Evolutionary conservation across 2,113 vertebrate genomes (phyloP).

Genomic region (Lamprologus sp.): DNA sequence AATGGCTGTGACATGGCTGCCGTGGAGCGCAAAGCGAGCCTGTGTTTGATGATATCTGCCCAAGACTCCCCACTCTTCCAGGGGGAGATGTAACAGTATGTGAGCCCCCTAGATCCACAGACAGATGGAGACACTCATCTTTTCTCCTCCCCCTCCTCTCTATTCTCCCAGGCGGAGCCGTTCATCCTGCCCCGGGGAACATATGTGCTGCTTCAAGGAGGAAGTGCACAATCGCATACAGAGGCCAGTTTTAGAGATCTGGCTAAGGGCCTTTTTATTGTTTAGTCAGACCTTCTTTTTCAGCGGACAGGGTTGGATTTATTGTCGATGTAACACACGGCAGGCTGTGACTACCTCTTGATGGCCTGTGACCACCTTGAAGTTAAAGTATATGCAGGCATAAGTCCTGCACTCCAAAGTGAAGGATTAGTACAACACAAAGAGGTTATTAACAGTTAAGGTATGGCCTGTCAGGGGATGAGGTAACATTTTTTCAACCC

Average conservation of each 20-base stretch:
- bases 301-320: slow-evolving; percentile 18
- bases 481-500: neutral
- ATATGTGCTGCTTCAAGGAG: slow-evolving; percentile 52
- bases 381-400: neutral
- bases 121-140: slow-evolving; percentile 59
- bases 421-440: neutral
- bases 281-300: slow-evolving; percentile 32
- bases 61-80: slow-evolving; percentile 21
- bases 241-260: slow-evolving; percentile 36
- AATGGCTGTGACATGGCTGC: slow-evolving; percentile 4
- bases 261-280: slow-evolving; percentile 41
- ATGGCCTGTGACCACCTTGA: neutral
- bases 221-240: slow-evolving; percentile 24
- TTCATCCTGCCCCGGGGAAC: slow-evolving; percentile 49
- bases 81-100: slow-evolving; percentile 37
- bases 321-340: neutral
- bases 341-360: neutral
- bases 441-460: neutral
- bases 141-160: neutral
- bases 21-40: slow-evolving; percentile 3
- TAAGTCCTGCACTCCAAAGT: neutral
- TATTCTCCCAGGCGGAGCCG: slow-evolving; percentile 43
- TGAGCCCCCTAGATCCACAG: slow-evolving; percentile 46
- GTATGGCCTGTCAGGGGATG: neutral
- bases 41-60: slow-evolving; percentile 16